A percentile compares a stretch with the other conserved stretches of the same genome.
These are phyloP conservation scores for Parnassius glacialis DNA, from an alignment of 2,888 invertebrate species.

Conservation along the genomic window DNA sequence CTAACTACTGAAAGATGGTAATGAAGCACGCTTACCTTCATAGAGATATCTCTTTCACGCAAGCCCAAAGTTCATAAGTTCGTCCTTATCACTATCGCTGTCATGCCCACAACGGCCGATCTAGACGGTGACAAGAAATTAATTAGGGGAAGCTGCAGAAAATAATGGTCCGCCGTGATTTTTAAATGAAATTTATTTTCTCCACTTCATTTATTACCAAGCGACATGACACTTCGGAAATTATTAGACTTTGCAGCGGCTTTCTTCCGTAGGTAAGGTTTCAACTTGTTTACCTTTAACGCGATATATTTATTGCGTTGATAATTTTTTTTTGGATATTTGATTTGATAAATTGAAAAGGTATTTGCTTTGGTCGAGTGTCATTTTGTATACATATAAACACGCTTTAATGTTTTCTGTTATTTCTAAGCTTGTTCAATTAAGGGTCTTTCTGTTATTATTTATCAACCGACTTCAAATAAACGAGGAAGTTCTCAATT, in stretches of 20 bases:
- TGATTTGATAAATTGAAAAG: conserved; percentile 20
- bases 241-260: conserved; percentile 69
- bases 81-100: conserved; percentile 58
- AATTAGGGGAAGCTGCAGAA: conserved; percentile 77
- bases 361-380: conserved; percentile 4
- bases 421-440: no score
- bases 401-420: no score
- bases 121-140: conserved; percentile 79
- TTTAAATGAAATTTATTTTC: conserved; percentile 80
- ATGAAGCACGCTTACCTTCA: conserved; percentile 73
- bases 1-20: conserved; percentile 76
- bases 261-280: conserved; percentile 58
- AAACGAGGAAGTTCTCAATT: no score
- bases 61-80: conserved; percentile 24
- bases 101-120: conserved; percentile 73
- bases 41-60: conserved; percentile 46
- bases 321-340: conserved; percentile 13
- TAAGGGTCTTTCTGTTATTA: no score
- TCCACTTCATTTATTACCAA: conserved; percentile 77
- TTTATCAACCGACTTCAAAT: no score
- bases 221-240: conserved; percentile 78
- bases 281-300: conserved; percentile 58
- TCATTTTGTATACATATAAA: not conserved
- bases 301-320: conserved; percentile 35
- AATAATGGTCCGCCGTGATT: conserved; percentile 79